Evolutionary conservation across 1,140 invertebrate genomes (phyloP), one percentile per base, ranked within the genome.

Genomic region (Orussus abietinus): DNA sequence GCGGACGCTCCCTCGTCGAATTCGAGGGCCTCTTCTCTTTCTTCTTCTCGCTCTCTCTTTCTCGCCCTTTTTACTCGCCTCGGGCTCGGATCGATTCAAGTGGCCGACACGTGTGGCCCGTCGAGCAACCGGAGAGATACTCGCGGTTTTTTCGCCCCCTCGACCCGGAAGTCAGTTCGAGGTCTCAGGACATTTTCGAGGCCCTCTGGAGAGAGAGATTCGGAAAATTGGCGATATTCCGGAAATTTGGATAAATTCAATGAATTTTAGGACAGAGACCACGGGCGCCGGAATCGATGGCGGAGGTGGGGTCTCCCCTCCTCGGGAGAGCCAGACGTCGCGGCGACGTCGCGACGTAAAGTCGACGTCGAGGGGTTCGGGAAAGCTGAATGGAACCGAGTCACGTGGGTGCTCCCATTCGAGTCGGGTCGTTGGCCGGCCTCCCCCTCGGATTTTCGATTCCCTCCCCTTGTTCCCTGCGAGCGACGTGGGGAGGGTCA

Each of bases 371-470:
- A 60, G 53, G 51, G 47, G 39, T 40, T 55, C 43, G 49, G 42
- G 51, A 42, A 51, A 48, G 40, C 47, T 49, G 51, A 64, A 57
- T 57, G 57, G 60, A 62, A 64, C 57, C 55, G 58, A 59, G 59
- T 46, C 57, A 62, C 56, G 47, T 50, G 49, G 36, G 51, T 54
- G 47, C 35, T 43, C 45, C 17, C 46, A 52, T 47, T 47, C 38
- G 35, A 48, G 49, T 32, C 46, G 28, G 57, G 39, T 47, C 36
- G 32, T 42, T 45, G 49, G 29, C 47, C 45, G 32, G 38, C 18
- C 42, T 51, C 43, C 41, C 50, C 46, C 29, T 45, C 38, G 43
- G 37, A 42, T 51, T 50, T 51, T 48, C 40, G 45, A 53, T 47
- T 49, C 51, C 49, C 28, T 45, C 25, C 35, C 29, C 9, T 19